Base-by-base conservation (phyloP, 2,888 invertebrate species). In the Heliconius erato region DNA sequence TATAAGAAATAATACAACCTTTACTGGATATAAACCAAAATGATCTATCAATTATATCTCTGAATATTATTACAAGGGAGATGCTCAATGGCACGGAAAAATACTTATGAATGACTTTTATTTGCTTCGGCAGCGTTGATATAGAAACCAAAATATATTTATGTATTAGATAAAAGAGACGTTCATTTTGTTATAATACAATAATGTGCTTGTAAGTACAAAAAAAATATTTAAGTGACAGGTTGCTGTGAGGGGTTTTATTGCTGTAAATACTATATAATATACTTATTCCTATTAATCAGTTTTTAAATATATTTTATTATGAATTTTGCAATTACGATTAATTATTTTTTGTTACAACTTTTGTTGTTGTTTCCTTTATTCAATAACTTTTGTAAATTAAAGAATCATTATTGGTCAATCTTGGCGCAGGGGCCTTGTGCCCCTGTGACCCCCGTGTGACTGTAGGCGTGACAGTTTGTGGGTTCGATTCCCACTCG, bases 1-100 rank as follows among this genome's bases (percentile, higher is more conserved):
- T 63, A 63, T 28, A 35, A 65, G 14, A 28, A 71, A 81, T 63
- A 77, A 81, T 72, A 84, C 83, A 84, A 85, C 83, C 85, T 85
- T 84, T 81, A 85, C 65, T 79, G 74, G 76, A 74, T 59, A 82
- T 85, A 84, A 85, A 85, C 84, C 82, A 81, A 83, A 80, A 85
- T 86, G 79, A 87, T 84, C 76, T 83, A 84, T 83, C 84, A 84
- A 82, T 84, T 85, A 87, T 86, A 82, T 87, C 87, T 91, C 88
- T 90, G 87, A 92, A 91, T 91, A 91, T 91, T 91, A 88, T 90
- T 91, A 91, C 91, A 84, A 87, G 90, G 91, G 90, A 90, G 91
- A 90, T 88, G 89, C 88, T 89, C 91, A 91, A 92, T 92, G 91
- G 89, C 81, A 88, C 85, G 89, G 92, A 93, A 93, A 82, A 93